Conservation (phyloP, 1,140 invertebrate genomes). For the Oreohelix idahoensis region DNA sequence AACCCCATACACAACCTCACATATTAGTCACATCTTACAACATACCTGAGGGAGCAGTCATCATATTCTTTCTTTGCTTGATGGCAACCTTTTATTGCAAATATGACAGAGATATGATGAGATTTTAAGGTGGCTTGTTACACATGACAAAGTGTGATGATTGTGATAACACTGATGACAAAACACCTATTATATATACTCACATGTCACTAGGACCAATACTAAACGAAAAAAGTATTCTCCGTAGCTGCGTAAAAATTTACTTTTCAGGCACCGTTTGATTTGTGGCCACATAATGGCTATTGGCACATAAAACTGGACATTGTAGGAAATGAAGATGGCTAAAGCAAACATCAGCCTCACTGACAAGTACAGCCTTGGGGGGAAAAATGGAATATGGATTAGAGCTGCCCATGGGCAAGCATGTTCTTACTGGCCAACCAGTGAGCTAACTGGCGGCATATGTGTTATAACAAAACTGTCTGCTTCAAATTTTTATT, state of each 20-base stretch:
- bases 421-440: no score
- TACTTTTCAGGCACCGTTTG: background rate
- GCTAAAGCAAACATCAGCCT: conserved; percentile 88
- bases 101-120: no score
- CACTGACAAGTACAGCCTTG: conserved; percentile 85
- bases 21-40: no score
- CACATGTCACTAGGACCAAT: conserved; percentile 86
- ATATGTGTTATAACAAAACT: no score
- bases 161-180: background rate
- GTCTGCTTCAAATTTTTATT: no score
- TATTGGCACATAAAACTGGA: conserved; percentile 94
- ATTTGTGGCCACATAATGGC: conserved; percentile 85
- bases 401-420: no score
- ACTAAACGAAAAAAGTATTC: conserved; percentile 81
- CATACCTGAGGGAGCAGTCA: no score
- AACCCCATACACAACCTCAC: no score
- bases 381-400: background rate
- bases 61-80: no score
- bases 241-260: conserved; percentile 35
- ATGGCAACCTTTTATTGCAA: no score
- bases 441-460: no score
- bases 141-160: background rate
- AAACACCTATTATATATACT: conserved; percentile 67
- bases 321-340: conserved; percentile 89
- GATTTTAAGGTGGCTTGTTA: no score